Conservation (phyloP, 1,140 invertebrate genomes). For the Solenopsis fugax region DNA sequence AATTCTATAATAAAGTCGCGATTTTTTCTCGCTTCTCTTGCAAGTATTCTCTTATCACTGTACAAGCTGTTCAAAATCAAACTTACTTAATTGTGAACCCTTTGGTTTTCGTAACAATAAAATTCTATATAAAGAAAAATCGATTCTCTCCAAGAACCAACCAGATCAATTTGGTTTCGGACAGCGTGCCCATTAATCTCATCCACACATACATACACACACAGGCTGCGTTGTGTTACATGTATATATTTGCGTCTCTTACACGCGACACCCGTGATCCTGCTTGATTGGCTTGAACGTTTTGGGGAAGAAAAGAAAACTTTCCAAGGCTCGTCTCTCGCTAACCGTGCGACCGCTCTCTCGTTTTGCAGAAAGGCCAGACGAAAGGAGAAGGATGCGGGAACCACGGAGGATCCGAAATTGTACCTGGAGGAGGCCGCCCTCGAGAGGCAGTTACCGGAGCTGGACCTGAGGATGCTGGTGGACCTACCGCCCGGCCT, state of each 20-base stretch:
- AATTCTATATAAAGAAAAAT: not conserved
- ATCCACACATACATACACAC: not conserved
- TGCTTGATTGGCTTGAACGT: constrained; percentile 53
- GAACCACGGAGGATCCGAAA: constrained; percentile 95
- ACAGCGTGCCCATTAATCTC: constrained; percentile 30
- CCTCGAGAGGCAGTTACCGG: constrained; percentile 96
- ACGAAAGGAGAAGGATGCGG: constrained; percentile 97
- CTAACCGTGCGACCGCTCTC: constrained; percentile 26
- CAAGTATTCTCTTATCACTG: constrained; percentile 3
- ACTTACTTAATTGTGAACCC: not conserved
- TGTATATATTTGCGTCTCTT: constrained; percentile 29
- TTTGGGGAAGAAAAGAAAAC: not conserved
- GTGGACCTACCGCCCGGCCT: constrained; percentile 97
- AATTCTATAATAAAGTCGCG: not conserved
- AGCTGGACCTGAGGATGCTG: constrained; percentile 96
- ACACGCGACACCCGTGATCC: constrained; percentile 27
- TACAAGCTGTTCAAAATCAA: not conserved
- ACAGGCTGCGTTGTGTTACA: constrained; percentile 32
- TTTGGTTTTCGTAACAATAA: constrained; percentile 8
- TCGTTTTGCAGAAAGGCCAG: constrained; percentile 94
- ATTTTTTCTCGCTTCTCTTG: not conserved
- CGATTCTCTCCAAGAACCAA: not conserved
- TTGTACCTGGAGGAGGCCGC: constrained; percentile 97
- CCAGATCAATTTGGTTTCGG: constrained; percentile 40
- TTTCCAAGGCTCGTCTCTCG: not conserved